Conservation (phyloP, 2,797 vertebrate genomes). For the Sebastes iracundus region DNA sequence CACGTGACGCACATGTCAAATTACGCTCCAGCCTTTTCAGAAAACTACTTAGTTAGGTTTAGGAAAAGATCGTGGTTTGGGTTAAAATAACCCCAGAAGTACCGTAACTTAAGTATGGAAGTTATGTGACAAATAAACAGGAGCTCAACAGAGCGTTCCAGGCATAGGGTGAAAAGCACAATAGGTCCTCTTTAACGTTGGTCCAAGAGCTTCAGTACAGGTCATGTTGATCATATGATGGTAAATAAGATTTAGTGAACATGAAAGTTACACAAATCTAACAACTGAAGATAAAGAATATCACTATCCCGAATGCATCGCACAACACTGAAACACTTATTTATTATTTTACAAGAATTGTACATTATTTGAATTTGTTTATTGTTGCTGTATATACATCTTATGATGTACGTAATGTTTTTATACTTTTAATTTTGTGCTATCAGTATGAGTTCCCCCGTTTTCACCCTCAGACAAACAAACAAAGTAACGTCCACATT, state of each 20-base stretch:
- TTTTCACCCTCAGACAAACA: conserved; percentile 49
- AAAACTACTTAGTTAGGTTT: too few species aligned
- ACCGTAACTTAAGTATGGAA: too few species aligned
- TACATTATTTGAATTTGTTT: conserved; percentile 11
- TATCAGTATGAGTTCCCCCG: conserved; percentile 42
- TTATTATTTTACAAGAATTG: conserved; percentile 31
- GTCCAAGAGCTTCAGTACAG: background rate
- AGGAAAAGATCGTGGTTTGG: too few species aligned
- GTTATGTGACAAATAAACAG: too few species aligned
- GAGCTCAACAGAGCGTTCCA: too few species aligned
- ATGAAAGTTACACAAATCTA: conserved; percentile 12
- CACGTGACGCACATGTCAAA: too few species aligned
- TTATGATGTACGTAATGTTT: conserved; percentile 44
- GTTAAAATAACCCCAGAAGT: too few species aligned
- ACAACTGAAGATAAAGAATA: conserved; percentile 19
- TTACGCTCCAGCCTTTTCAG: too few species aligned
- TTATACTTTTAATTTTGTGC: conserved; percentile 53
- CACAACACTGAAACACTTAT: conserved; percentile 8
- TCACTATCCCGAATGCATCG: conserved; percentile 25
- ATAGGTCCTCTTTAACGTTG: background rate
- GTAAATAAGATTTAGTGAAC: conserved; percentile 1
- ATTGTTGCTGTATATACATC: conserved; percentile 45
- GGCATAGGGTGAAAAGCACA: too few species aligned
- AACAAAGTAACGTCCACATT: conserved; percentile 64
- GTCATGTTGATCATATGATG: conserved; percentile 21